phyloP scores from a whole-genome alignment of 1,140 invertebrate genomes.

The Drosophila nebulosa region DNA sequence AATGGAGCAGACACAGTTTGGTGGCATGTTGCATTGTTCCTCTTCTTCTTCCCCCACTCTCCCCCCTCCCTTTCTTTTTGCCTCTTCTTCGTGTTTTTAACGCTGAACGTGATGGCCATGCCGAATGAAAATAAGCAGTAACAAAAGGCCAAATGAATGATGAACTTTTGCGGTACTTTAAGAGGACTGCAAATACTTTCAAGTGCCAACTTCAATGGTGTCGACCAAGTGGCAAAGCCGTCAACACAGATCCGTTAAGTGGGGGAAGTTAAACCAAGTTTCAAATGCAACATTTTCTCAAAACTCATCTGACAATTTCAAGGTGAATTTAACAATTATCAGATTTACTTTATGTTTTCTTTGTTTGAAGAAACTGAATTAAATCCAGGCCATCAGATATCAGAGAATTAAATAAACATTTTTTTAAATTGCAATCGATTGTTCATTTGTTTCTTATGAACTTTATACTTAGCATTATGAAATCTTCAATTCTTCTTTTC shows the following conservation, averaged over 20 bases:
- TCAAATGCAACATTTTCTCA: neutral
- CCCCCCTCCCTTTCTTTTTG: neutral
- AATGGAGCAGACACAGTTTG: neutral
- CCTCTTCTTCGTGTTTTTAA: neutral
- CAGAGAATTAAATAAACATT: too few relatives aligned
- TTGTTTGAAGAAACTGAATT: neutral
- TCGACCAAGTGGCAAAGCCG: neutral
- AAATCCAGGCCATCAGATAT: too few relatives aligned
- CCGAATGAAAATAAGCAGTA: neutral
- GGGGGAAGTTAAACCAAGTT: neutral
- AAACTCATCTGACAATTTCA: neutral
- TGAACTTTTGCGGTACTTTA: neutral
- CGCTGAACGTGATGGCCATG: neutral
- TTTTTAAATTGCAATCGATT: too few relatives aligned
- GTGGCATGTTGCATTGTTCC: neutral
- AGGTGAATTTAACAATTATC: neutral
- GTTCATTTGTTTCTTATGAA: too few relatives aligned
- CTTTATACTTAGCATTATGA: too few relatives aligned
- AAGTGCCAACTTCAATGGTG: neutral
- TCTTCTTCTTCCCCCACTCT: neutral
- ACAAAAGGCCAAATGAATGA: constrained; percentile 1
- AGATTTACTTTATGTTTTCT: neutral
- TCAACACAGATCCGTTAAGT: neutral
- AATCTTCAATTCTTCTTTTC: too few relatives aligned
- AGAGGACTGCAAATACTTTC: neutral